These are phyloP conservation scores for Tapirus indicus DNA, from an alignment of 2,797 vertebrate genomes.

Conservation along the genomic window DNA sequence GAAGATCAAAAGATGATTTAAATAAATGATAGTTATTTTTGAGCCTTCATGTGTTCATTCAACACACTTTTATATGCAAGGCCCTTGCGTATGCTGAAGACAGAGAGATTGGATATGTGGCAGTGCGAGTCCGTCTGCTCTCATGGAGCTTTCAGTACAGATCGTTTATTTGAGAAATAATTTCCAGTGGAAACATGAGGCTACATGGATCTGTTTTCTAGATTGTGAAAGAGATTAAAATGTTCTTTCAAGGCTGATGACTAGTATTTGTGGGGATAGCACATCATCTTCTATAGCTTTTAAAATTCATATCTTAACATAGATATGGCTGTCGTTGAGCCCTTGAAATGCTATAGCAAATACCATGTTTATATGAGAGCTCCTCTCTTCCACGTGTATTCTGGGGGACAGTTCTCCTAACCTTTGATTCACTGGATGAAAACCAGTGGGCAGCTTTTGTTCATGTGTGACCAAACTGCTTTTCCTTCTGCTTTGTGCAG, in stretches of 20 bases:
- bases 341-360: not conserved
- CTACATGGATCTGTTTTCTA: not conserved
- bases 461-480: not conserved
- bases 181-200: not conserved
- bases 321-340: not conserved
- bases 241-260: not conserved
- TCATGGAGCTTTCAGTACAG: not conserved
- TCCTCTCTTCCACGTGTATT: not conserved
- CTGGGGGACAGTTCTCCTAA: not conserved
- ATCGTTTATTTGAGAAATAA: not conserved
- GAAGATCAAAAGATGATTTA: slow-evolving; percentile 40
- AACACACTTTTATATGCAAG: not conserved
- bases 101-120: not conserved
- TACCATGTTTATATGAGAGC: not conserved
- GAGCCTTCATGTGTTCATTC: not conserved
- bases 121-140: not conserved
- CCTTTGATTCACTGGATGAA: not conserved
- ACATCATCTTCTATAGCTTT: not conserved
- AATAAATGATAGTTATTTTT: not conserved
- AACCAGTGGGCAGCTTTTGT: not conserved
- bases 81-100: too few relatives aligned
- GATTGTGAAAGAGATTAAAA: not conserved
- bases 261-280: not conserved
- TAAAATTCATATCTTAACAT: not conserved
- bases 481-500: not conserved